Base-by-base conservation (phyloP, 2,113 vertebrate genomes). In the Lophura nycthemera region DNA sequence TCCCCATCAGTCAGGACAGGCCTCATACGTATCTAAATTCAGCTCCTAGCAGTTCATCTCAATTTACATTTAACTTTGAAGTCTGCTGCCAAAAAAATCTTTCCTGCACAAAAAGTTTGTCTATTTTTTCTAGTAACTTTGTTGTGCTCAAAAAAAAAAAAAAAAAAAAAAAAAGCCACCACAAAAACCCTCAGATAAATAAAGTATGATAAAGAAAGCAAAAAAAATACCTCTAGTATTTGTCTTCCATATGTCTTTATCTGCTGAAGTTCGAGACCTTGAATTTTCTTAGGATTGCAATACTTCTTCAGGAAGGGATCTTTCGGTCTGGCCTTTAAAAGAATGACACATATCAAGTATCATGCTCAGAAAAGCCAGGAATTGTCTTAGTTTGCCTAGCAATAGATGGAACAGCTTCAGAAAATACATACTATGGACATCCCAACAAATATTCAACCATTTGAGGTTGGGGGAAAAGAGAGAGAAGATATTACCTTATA, bases 291-390 rank as follows among this genome's bases (percentile, higher is more conserved):
- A 15, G 98, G 99, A 95, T 98, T 99, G 89, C 98, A 99, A 91
- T 99, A 99, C 95, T 99, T 99, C 97, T 98, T 99, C 93, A 99
- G 95, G 96, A 99, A 99, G 1, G 97, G 98, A 65, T 99, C 99
- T 98, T 98, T 99, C 83, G 99, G 98, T 94, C 99, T 99, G 95
- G 98, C 98, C 99, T 99, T 97, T 71, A 75, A 93, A 94, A 95
- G 88, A 97, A 82, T 87, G 47, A 74, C 19, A 84, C 2, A 0
- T 20, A 75, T 86, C 17, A 48, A 56, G 21, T 24, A 34, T 15
- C 13, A 43, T 1, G 12, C 40, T 18, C 24, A 79, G 48, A 87
- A 95, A 92, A 91, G 19, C 21, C 40, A 79, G 48, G 38, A 16
- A 73, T 25, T 70, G 19, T 81, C 57, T 76, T n/a, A 59, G 54